Evolutionary conservation across 2,797 vertebrate species (phyloP), one percentile per base, ranked within the genome.

Genomic region (Argyrosomus regius): DNA sequence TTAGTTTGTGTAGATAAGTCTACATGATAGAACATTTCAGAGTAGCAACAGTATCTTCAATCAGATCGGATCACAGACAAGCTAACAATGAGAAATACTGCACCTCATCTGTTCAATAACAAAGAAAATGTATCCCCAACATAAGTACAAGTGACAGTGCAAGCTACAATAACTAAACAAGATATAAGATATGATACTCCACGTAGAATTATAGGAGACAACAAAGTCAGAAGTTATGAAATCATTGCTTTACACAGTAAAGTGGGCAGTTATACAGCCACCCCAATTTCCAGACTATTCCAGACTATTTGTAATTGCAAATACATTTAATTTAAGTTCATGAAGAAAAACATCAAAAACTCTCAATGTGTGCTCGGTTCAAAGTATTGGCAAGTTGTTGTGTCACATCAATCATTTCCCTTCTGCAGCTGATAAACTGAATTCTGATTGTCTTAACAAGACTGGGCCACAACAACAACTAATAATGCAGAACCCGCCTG

Each of bases 1-100:
- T 64, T 77, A 49, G 35, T 18, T 53, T 31, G 14, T 41, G 28
- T 0, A 31, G 69, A 56, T 52, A 66, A 49, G 56, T 60, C 60
- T 18, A 64, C n/a, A 58, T 8, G n/a, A 26, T 54, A 71, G 35
- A 63, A 48, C 1, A 24, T 50, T 50, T 31, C 22, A 62, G 16
- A 39, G 54, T 24, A 58, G 50, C 24, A 53, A 43, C 31, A 58
- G 4, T 39, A 49, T 60, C 17, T 49, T 24, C 8, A 2, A 35
- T 67, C 53, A 59, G 26, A 67, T 77, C 43, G 65, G 50, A 57
- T 35, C 11, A 10, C 31, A 60, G 18, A 35, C 8, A 39, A 20
- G 45, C 13, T 53, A 16, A 60, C 45, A 22, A 49, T 57, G 12
- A 57, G 20, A 77, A 57, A 46, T 45, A 24, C 5, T 39, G 13